Percentiles rank a stretch among this genome's conserved stretches.
These are phyloP conservation scores for Pituophis catenifer DNA, from an alignment of 2,113 vertebrate genomes.

Conservation along the genomic window DNA sequence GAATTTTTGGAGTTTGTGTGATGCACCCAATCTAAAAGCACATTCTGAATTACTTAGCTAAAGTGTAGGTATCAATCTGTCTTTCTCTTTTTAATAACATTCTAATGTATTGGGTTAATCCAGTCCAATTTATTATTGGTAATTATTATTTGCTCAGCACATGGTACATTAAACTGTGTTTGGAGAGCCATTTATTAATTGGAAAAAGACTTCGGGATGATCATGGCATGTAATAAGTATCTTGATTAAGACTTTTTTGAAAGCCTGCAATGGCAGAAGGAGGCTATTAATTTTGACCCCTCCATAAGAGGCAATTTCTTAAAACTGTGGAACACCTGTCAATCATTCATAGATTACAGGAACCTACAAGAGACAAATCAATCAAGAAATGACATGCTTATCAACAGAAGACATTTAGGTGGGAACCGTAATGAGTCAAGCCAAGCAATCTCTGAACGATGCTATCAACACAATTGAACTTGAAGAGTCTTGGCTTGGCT, in stretches of 20 bases:
- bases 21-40: neutral
- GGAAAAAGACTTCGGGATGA: slow-evolving; percentile 47
- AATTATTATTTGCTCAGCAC: slow-evolving; percentile 38
- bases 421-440: neutral
- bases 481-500: neutral
- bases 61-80: neutral
- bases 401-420: neutral
- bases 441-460: neutral
- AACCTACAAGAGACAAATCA: neutral
- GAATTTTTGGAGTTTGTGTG: neutral
- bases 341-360: neutral
- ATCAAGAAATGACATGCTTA: neutral
- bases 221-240: slow-evolving; percentile 48
- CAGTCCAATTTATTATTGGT: slow-evolving; percentile 22
- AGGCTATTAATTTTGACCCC: slow-evolving; percentile 37
- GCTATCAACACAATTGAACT: too few relatives aligned
- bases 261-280: slow-evolving; percentile 35
- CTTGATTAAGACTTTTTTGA: slow-evolving; percentile 49
- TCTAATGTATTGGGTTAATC: slow-evolving; percentile 17
- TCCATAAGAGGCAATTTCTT: slow-evolving; percentile 3
- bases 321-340: neutral
- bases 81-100: neutral
- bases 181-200: slow-evolving; percentile 49
- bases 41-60: neutral
- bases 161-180: slow-evolving; percentile 41